These are phyloP conservation scores for Novumbra hubbsi DNA, from an alignment of 2,797 vertebrate genomes.

Conservation along the genomic window DNA sequence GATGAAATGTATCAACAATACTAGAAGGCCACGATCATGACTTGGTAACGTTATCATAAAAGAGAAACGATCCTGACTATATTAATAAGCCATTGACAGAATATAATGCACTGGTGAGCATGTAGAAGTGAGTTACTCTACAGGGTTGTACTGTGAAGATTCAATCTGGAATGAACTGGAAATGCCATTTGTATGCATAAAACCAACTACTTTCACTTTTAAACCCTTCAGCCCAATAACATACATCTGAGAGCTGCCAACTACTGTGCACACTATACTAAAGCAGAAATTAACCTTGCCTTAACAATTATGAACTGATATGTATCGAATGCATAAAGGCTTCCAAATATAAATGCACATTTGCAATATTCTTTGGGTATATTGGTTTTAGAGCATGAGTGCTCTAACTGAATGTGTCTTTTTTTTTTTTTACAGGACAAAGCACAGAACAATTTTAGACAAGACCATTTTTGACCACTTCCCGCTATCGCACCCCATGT, in stretches of 20 bases:
- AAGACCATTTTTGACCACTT: conserved; percentile 35
- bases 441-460: conserved; percentile 44
- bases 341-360: conserved; percentile 57
- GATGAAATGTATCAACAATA: conserved; percentile 74
- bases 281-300: conserved; percentile 35
- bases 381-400: conserved; percentile 55
- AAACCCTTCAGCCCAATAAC: conserved; percentile 14
- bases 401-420: conserved; percentile 33
- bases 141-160: conserved; percentile 40
- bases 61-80: conserved; percentile 32
- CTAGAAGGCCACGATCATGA: conserved; percentile 82
- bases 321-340: conserved; percentile 60
- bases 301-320: conserved; percentile 54
- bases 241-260: conserved; percentile 18
- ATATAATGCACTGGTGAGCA: conserved; percentile 43
- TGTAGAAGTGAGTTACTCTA: conserved; percentile 38
- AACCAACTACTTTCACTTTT: conserved; percentile 16
- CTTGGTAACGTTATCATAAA: conserved; percentile 53
- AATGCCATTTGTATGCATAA: conserved; percentile 49
- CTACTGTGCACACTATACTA: conserved; percentile 25
- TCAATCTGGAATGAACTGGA: conserved; percentile 38
- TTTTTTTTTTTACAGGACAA: conserved; percentile 31
- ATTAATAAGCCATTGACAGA: conserved; percentile 30
- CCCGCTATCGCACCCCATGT: conserved; percentile 20
- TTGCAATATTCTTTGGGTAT: conserved; percentile 75